Evolutionary conservation across 1,140 invertebrate species (phyloP).

Genomic region (Neodiprion pinetum): DNA sequence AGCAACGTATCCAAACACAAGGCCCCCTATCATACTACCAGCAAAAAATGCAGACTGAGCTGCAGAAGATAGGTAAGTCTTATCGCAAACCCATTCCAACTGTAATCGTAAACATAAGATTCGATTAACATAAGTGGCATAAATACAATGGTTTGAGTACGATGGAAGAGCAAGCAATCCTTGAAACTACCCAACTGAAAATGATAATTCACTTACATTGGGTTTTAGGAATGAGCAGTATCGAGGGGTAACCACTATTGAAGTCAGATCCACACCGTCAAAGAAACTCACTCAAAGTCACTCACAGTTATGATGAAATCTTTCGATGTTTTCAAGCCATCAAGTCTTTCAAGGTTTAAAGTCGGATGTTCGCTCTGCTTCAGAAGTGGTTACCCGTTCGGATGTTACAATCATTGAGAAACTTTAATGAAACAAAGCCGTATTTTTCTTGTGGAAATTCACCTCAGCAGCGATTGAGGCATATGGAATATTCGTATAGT

Average conservation of each 20-base stretch:
- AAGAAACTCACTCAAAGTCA: no score
- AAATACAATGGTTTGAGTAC: not conserved
- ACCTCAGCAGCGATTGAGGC: constrained; percentile 81
- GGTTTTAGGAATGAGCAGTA: not conserved
- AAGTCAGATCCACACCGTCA: no score
- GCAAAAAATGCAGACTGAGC: constrained; percentile 74
- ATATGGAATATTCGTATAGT: constrained; percentile 78
- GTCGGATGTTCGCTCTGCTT: no score
- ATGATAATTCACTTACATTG: not conserved
- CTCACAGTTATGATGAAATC: no score
- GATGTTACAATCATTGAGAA: no score
- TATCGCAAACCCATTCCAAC: constrained; percentile 85
- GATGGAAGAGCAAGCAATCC: not conserved
- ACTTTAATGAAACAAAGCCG: not conserved
- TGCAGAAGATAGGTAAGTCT: constrained; percentile 74
- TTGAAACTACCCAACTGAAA: not conserved
- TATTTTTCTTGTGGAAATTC: constrained; percentile 28
- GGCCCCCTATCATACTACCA: constrained; percentile 61
- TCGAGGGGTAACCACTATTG: no score
- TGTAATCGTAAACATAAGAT: constrained; percentile 53
- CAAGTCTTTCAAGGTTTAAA: no score
- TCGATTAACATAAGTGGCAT: constrained; percentile 19
- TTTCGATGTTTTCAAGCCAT: no score
- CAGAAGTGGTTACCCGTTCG: no score
- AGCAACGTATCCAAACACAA: constrained; percentile 63